Percentiles rank a stretch among this genome's conserved stretches.
These are phyloP conservation scores for Tetragonisca angustula DNA, from an alignment of 2,888 invertebrate genomes.

Conservation along the genomic window DNA sequence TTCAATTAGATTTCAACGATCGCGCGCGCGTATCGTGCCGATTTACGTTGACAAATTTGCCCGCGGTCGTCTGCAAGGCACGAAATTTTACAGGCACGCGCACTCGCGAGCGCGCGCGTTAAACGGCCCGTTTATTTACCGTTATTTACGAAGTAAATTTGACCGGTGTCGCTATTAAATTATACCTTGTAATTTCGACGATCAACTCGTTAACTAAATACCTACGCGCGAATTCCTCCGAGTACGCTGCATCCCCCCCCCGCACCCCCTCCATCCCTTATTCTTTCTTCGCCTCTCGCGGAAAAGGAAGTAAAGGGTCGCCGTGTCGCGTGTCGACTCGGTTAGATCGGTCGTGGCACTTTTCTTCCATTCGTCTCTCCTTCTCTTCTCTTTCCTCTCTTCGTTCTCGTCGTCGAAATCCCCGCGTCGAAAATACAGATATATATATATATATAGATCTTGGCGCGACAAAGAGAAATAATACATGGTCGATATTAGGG, in stretches of 20 bases:
- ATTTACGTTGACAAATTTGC: conserved; percentile 56
- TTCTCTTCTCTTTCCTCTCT: too few relatives aligned
- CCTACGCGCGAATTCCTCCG: conserved; percentile 36
- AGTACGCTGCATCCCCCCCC: not conserved
- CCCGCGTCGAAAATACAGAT: not conserved
- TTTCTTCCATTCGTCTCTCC: too few relatives aligned
- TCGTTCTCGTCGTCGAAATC: too few relatives aligned
- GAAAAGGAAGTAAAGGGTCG: not conserved
- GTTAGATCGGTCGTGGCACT: too few relatives aligned
- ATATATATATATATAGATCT: too few relatives aligned
- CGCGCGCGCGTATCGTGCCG: conserved; percentile 29
- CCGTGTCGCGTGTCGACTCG: too few relatives aligned
- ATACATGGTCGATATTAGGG: conserved; percentile 26
- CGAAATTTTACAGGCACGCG: conserved; percentile 41
- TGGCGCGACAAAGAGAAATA: not conserved
- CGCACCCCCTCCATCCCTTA: not conserved
- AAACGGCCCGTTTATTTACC: conserved; percentile 65
- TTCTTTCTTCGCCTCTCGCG: not conserved
- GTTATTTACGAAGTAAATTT: conserved; percentile 64
- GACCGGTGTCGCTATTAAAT: conserved; percentile 60
- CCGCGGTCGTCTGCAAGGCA: conserved; percentile 50
- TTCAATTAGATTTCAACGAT: conserved; percentile 61
- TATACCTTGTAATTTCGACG: conserved; percentile 61
- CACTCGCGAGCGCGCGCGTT: conserved; percentile 20
- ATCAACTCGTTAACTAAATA: conserved; percentile 64